phyloP scores from a whole-genome alignment of 1,140 invertebrate genomes.

The Drosophila arizonae region DNA sequence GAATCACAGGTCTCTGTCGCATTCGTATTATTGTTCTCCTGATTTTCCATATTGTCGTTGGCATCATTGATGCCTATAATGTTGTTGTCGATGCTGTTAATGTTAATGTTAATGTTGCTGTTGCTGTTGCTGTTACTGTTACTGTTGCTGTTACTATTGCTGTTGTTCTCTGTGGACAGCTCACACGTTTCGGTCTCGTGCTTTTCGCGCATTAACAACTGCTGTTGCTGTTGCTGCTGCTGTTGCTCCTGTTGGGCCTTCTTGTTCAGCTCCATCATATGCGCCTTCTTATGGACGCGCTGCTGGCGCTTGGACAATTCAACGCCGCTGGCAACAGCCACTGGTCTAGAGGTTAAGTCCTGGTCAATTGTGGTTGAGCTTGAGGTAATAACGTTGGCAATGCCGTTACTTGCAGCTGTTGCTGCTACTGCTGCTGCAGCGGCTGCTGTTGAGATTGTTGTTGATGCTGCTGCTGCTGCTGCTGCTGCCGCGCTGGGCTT shows the following conservation, averaged over 20 bases:
- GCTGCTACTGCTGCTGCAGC: constrained; percentile 17
- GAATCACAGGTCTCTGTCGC: constrained; percentile 46
- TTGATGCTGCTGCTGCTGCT: constrained; percentile 12
- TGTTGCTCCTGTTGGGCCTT: constrained; percentile 49
- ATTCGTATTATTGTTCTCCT: constrained; percentile 53
- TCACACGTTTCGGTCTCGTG: constrained; percentile 53
- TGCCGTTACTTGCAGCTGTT: constrained; percentile 17
- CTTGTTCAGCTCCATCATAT: constrained; percentile 58
- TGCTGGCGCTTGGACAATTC: constrained; percentile 23
- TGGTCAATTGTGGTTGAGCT: constrained; percentile 3
- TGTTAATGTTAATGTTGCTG: background rate
- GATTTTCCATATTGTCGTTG: constrained; percentile 59
- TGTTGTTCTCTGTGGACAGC: constrained; percentile 16
- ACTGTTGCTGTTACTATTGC: constrained; percentile 7
- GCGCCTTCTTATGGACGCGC: constrained; percentile 29
- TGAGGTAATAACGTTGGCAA: constrained; percentile 5
- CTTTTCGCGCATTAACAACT: constrained; percentile 43
- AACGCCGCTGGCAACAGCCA: background rate
- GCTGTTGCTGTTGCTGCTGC: constrained; percentile 38
- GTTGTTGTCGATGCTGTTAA: constrained; percentile 11
- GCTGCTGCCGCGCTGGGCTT: constrained; percentile 32
- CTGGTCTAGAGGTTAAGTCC: constrained; percentile 17
- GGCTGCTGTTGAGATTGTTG: constrained; percentile 13
- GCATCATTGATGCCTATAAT: constrained; percentile 34
- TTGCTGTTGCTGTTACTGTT: constrained; percentile 12